These are phyloP conservation scores for Drosophila mimica DNA, from an alignment of 2,888 invertebrate genomes.

Conservation along the genomic window DNA sequence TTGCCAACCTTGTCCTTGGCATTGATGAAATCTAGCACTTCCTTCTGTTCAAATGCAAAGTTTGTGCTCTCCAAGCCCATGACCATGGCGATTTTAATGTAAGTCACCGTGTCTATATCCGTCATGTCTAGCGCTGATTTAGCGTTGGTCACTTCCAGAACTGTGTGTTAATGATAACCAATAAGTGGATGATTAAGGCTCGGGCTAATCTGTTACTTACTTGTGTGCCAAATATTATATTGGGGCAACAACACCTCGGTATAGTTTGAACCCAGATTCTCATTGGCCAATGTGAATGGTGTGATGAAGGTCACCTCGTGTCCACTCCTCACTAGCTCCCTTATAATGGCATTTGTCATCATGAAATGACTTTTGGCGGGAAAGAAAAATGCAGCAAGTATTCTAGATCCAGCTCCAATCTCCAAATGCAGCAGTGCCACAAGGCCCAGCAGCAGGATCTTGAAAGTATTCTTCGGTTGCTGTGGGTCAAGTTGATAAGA, in stretches of 20 bases:
- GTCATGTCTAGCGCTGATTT: constrained; percentile 65
- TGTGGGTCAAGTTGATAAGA: constrained; percentile 20
- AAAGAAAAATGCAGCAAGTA: constrained; percentile 85
- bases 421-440: constrained; percentile 57
- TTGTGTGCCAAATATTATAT: constrained; percentile 67
- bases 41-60: constrained; percentile 73
- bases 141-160: constrained; percentile 39
- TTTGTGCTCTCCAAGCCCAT: constrained; percentile 73
- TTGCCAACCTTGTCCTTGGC: constrained; percentile 69
- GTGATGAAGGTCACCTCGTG: constrained; percentile 84
- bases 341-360: constrained; percentile 84
- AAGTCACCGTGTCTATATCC: constrained; percentile 33
- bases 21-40: constrained; percentile 70
- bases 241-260: constrained; percentile 72
- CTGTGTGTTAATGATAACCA: constrained; percentile 35
- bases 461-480: constrained; percentile 21
- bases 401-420: constrained; percentile 71
- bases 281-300: constrained; percentile 64
- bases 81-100: constrained; percentile 45
- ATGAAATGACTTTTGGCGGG: constrained; percentile 85
- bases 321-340: constrained; percentile 84
- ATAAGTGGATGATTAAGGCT: too few relatives aligned
- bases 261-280: constrained; percentile 71
- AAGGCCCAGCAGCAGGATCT: constrained; percentile 43
- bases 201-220: constrained; percentile 39